phyloP scores from a whole-genome alignment of 2,797 vertebrate genomes.

The Hydrocynus forskahlii region DNA sequence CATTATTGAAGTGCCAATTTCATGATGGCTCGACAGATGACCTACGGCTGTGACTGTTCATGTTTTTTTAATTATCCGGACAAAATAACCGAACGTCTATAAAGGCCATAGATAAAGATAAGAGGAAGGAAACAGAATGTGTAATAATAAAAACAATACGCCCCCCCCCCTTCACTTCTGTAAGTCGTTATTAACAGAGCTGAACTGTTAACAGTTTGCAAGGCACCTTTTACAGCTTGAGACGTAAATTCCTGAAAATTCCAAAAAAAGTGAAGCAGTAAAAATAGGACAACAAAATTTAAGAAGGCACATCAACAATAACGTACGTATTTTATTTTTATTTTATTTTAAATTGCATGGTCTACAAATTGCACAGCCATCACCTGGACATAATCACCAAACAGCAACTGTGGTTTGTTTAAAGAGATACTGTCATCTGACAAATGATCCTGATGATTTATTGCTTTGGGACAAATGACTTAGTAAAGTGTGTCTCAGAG shows the following conservation, averaged over 20 bases:
- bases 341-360: not conserved
- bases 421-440: not conserved
- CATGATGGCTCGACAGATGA: conserved; percentile 12
- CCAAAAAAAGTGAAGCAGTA: not conserved
- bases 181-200: not conserved
- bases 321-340: not conserved
- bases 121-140: not conserved
- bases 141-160: not conserved
- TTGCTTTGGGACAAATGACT: not conserved
- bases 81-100: not conserved
- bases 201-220: not conserved
- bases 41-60: not conserved
- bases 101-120: conserved; percentile 4
- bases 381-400: not conserved
- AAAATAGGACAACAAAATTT: not conserved
- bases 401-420: not conserved
- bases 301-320: not conserved
- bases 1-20: not conserved
- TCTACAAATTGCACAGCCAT: not conserved
- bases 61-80: conserved; percentile 29
- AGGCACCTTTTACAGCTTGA: not conserved
- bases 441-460: not conserved
- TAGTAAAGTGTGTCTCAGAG: not conserved
- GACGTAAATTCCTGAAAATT: not conserved
- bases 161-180: not conserved